Evolutionary conservation across 1,140 invertebrate genomes (phyloP), one percentile per base, ranked within the genome.

Genomic region (Aphidius ervi): DNA sequence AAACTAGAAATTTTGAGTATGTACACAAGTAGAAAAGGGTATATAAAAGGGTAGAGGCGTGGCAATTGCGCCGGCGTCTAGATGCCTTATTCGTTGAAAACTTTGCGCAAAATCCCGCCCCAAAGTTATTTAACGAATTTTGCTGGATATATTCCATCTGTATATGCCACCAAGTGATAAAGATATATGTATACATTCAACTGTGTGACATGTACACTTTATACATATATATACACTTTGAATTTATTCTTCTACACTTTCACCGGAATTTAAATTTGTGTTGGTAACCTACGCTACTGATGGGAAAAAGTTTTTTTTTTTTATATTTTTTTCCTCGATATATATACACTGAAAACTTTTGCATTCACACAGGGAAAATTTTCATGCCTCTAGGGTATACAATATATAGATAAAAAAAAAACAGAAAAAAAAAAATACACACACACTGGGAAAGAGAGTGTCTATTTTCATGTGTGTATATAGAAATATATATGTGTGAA

Each of bases 81-180:
- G 71, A 68, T 71, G 74, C 76, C 77, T 79, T 78, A 80, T 79
- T 80, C 78, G 78, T 78, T 80, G 77, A 78, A 79, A 80, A 79
- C 75, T 80, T 78, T 72, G 75, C 68, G 75, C 74, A 76, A 80
- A 79, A 78, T 73, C 78, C 78, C 78, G 77, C 78, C 78, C 75
- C 63, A 65, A 68, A 67, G 65, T 58, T 58, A 42, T 47, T 45
- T 61, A 42, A 48, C 56, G 50, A 49, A 56, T 49, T 55, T 62
- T 61, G 42, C 54, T 50, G 4, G 45, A 3, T 37, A 63, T 59
- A 23, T 52, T 5, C 6, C 9, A 46, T 37, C 42, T 43, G 37
- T 20, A 40, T 42, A 31, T 45, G 46, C 42, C 23, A 31, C 23
- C 23, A 31, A 31, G 23, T 31, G 23, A 31, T 31, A 31, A 31